Base-by-base conservation (phyloP, 2,113 vertebrate species). In the Andinoacara biseriatus region DNA sequence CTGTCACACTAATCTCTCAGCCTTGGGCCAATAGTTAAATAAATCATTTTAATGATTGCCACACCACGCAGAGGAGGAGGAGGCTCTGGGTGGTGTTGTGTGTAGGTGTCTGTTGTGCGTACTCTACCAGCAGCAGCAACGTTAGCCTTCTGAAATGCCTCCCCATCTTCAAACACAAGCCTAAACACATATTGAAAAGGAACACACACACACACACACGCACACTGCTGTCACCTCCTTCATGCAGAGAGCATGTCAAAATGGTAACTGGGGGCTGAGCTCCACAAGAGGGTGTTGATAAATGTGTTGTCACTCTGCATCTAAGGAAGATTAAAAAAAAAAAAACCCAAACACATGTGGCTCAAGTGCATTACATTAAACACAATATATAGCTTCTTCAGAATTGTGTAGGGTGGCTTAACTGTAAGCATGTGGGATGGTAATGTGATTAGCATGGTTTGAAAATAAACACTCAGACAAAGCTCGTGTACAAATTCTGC, bases 41-140 rank as follows among this genome's bases (percentile, higher is more conserved):
- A 95, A 95, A 96, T 87, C 93, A 90, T 95, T 84, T 95, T 94
- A 93, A 94, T 92, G 92, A 94, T 95, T 94, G 95, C 90, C 93
- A 92, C 76, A 88, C 91, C 90, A 89, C 90, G 90, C 84, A 72
- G 78, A 86, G 79, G 57, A 78, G 86, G 86, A 78, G 89, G 87
- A 72, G 74, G 92, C 76, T 87, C 84, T 82, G 90, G 89, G 80
- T 91, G 89, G 90, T 83, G 90, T 84, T 80, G 67, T 87, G 87
- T 58, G 82, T 60, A 87, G 80, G 91, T 91, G 88, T 87, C 87
- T 91, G 90, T 78, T 90, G 87, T 80, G 79, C 54, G 18, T 83
- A 75, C 86, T 82, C 83, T 86, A 92, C 90, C 84, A 84, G 76
- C 79, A 83, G 87, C 80, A 78, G 89, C 85, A 80, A 24, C 62